Evolutionary conservation across 2,888 invertebrate genomes (phyloP), one percentile per base, ranked within the genome.

Genomic region (Pammene aurita): DNA sequence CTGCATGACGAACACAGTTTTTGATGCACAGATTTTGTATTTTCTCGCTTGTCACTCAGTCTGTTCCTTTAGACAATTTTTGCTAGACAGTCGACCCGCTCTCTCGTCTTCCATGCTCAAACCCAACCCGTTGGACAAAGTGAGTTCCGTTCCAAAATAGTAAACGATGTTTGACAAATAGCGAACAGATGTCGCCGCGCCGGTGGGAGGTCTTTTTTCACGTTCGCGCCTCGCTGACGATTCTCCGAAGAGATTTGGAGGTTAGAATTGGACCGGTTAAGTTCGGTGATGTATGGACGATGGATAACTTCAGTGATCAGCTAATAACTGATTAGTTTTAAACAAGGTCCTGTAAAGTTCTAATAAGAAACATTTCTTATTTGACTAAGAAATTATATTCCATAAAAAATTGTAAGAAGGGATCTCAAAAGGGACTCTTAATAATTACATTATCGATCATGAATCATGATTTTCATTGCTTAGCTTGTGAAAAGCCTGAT

Each of bases 121-220:
- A 46, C 65, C 65, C 68, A 77, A 74, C 74, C 26, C 78, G 75
- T 70, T 78, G 80, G 84, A 84, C 85, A 83, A 83, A 84, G 78
- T 77, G 80, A 79, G 75, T 80, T 80, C 75, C 76, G 77, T 77
- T 70, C 84, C 82, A 88, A 90, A 90, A 89, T 89, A 90, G 86
- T 87, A 86, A 87, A 84, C 83, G 86, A 85, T 86, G 87, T 89
- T 89, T 90, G 90, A 91, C 90, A 90, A 90, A 90, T 90, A 87
- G 87, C 82, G 78, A 84, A 83, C 91, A 90, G 89, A 90, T 90
- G 90, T 84, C 85, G 83, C 79, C 75, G 66, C 60, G 68, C 56
- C 48, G 71, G 78, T 77, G 80, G 78, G 80, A 76, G 77, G 80
- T 78, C 82, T 80, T 80, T 80, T 78, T 76, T 74, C 70, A 54